Evolutionary conservation across 23 tunicate genomes (phyloP), one percentile per base, ranked within the genome.

Genomic region (Styela clava): DNA sequence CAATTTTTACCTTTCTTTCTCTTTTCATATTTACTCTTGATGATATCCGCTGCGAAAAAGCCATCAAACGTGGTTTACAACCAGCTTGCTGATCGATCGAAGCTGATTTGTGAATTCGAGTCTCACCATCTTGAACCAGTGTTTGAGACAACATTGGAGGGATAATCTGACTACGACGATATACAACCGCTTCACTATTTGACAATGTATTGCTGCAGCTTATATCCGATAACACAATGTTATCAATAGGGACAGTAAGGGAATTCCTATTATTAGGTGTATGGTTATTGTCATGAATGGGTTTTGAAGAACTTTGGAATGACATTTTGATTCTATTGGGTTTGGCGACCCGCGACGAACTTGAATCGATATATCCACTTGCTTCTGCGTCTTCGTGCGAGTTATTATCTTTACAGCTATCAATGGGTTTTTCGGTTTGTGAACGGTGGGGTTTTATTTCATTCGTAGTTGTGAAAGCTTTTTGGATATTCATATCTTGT

Each of bases 1-100:
- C n/a, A n/a, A 31, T 23, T 5, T 18, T 72, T 31, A 72, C 78
- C 37, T 72, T 72, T 72, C 32, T 72, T 72, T 72, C 78, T 9
- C 78, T 61, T 33, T 31, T 16, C 36, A 72, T 29, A 12, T 25
- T 72, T n/a, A 72, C 5, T 33, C 78, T 29, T 33, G 78, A 72
- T 52, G 12, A 52, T 52, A 31, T 12, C 9, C 56, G 56, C 7
- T 44, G 12, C 12, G 56, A 5, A 5, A 12, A 44, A 5, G 56
- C 12, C 9, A 44, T 12, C 9, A 44, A 44, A 12, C 56, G 56
- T 44, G 56, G 56, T 12, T 44, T 44, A 44, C 56, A 44, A 5
- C 56, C 56, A 44, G 12, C 56, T 44, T 44, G 56, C 56, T 5
- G 12, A 44, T 44, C 56, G 12, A 12, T 44, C 7, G 56, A 5